Base-by-base conservation (phyloP, 2,888 invertebrate genomes). In the Cheilosia pagana region DNA sequence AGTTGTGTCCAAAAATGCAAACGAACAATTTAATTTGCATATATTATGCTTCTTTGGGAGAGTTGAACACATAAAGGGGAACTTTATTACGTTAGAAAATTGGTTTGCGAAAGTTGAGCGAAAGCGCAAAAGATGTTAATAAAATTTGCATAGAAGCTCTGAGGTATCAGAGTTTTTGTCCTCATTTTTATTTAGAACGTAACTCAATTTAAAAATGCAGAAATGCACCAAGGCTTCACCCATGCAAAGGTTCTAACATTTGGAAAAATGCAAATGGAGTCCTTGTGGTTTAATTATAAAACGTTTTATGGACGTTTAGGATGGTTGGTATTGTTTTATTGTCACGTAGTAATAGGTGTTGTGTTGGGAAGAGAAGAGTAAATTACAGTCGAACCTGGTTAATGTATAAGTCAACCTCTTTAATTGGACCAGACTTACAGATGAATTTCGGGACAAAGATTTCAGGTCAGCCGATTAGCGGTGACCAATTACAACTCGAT, bases 71-170 rank as follows among this genome's bases (percentile, higher is more conserved):
- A 48, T 19, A 65, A 65, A 25, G 48, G 41, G 48, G 25, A 65
- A 50, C 55, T 65, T 48, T 65, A 50, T 65, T 48, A 50, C 45
- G 35, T 50, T 65, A 50, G 39, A 45, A 65, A 43, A 57, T 65
- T 65, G 63, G 14, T 63, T 55, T 14, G 57, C 45, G 21, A 65
- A 75, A 75, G 55, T 65, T 65, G 62, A 10, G 28, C 8, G 55
- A 23, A 48, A 65, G 19, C 35, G 41, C 48, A 65, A 19, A 50
- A 65, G 21, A 57, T 57, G 14, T 39, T 39, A 57, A 65, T 57
- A 48, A 75, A 65, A 75, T 75, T 75, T 75, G 65, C 74, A 75
- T 75, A 65, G 50, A 43, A 57, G 23, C 65, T 57, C 39, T 48
- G 14, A 19, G 28, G 48, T 48, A 57, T 57, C 41, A 6, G 52